Base-by-base conservation (phyloP, 2,797 vertebrate genomes). In the Astyanax mexicanus region DNA sequence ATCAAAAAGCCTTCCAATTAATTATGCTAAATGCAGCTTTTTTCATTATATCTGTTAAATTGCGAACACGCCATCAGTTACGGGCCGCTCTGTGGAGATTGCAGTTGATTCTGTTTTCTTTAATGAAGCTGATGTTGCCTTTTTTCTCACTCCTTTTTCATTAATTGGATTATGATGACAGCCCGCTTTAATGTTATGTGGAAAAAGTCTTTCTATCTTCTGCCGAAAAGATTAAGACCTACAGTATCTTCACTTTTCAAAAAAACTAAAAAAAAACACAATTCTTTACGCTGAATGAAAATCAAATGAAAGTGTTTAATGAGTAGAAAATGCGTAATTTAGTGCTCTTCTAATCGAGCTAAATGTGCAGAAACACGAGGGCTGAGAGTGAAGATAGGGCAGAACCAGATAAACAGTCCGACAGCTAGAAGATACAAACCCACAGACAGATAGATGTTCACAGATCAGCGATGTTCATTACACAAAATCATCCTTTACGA, bases 121-220 rank as follows among this genome's bases (percentile, higher is more conserved):
- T 90, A 91, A 92, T 89, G 87, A 91, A 86, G 84, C 84, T 79
- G 86, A 87, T 10, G 17, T 83, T 88, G 89, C 77, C 69, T 78
- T 86, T 86, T 85, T n/a, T 79, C 77, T 67, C 71, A 78, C 70
- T 79, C 81, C 80, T 29, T 47, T 78, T 74, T 73, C 82, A 83
- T 90, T 93, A 92, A 93, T 90, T 92, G 89, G 91, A 92, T 94
- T 91, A 91, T 85, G 87, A 91, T 92, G 88, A 88, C 90, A 89
- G 84, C 74, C 2, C 77, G 81, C 85, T 90, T 91, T 90, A 90
- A 89, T 93, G 91, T 90, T 89, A 84, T 76, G 81, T 37, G 60
- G 64, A 52, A 62, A 17, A 90, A 91, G 86, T 80, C 85, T 83
- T 80, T 79, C 87, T 89, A 88, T 58, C 40, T 70, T 81, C 69